These are phyloP conservation scores for Cephus rjabovi DNA, from an alignment of 2,888 invertebrate species.

Conservation along the genomic window DNA sequence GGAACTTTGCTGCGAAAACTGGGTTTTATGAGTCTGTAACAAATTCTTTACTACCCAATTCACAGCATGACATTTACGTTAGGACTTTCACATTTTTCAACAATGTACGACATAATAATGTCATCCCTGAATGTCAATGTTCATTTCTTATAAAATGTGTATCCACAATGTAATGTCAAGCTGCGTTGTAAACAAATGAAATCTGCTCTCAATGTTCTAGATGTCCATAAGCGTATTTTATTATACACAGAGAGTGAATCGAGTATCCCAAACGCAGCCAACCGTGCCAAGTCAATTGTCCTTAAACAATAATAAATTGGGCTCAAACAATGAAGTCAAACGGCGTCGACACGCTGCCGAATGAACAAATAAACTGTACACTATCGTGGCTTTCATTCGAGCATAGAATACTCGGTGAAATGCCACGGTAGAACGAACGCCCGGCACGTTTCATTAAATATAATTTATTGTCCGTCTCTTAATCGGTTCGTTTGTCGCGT, in stretches of 20 bases:
- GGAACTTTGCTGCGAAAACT: neutral
- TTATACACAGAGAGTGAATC: neutral
- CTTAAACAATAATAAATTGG: constrained; percentile 8
- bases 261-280: neutral
- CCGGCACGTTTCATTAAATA: constrained; percentile 5
- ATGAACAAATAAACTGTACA: neutral
- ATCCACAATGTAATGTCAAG: neutral
- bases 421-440: constrained; percentile 4
- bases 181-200: neutral
- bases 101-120: neutral
- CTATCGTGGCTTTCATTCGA: neutral
- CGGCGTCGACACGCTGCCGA: neutral
- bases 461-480: constrained; percentile 1
- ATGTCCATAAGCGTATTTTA: neutral
- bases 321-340: constrained; percentile 5
- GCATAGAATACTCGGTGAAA: neutral
- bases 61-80: neutral
- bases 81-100: neutral
- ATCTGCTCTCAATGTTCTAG: neutral
- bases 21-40: neutral
- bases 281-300: constrained; percentile 2
- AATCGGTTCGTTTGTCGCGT: neutral
- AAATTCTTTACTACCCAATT: neutral
- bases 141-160: neutral
- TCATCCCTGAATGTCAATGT: neutral